Base-by-base conservation (phyloP, 2,113 vertebrate species). In the Himantopus leucocephalus region DNA sequence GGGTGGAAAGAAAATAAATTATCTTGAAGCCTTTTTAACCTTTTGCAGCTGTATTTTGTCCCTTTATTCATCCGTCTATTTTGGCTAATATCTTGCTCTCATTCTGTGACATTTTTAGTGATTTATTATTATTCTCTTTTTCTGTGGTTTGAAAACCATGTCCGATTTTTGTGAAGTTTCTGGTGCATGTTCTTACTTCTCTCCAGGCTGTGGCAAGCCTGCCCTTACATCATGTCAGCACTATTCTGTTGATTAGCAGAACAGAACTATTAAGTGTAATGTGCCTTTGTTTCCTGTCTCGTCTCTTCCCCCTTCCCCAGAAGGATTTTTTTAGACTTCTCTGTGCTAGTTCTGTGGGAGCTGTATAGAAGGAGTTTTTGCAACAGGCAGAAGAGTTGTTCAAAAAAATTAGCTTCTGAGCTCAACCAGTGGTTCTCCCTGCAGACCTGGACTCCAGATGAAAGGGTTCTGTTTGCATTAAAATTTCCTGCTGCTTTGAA, bases 111-210 rank as follows among this genome's bases (percentile, higher is more conserved):
- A 53, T 35, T 77, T 87, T 90, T 88, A 79, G 62, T 92, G 80
- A 91, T 92, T 94, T 96, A 89, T 92, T 90, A 30, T 78, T 75
- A 64, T 96, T 91, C 79, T 73, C 11, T 55, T 82, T 91, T 91
- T 92, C 59, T 80, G 87, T 88, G 87, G 77, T 90, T 94, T 91
- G 78, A 90, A 96, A 96, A 91, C 58, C 4, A 0, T 52, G 75
- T 73, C 81, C 2, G 6, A 90, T 85, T 91, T 94, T 90, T 70
- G 45, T 90, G 20, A 78, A 90, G 34, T 47, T 91, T 88, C 67
- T 96, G 50, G 21, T 85, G 47, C 21, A 1, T 27, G 17, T 70
- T 95, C 71, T 90, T 92, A 10, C 77, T 95, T 92, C 77, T 96
- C 71, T 85, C 41, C 47, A 50, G 16, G 47, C 95, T 96, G 20